Evolutionary conservation across 2,888 invertebrate genomes (phyloP), one percentile per base, ranked within the genome.

Genomic region (Drosophila cracens): DNA sequence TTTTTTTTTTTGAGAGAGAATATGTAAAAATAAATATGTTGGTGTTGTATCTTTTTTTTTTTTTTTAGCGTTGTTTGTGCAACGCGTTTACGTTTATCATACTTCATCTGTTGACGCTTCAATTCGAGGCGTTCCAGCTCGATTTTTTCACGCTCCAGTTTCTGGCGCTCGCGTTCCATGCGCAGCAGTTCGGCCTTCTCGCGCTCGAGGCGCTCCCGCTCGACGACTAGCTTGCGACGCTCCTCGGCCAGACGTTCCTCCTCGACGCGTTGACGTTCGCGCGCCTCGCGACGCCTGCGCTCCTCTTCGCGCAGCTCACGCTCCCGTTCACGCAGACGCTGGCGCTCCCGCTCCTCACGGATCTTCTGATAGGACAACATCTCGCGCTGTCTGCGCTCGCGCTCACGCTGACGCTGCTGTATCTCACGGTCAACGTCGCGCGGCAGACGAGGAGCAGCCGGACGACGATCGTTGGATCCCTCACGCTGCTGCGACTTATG

Each of bases 181-280:
- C 97, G 95, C 79, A 98, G 94, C 31, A 98, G 92, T 91, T 98
- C 98, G 21, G 96, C 96, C 93, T 97, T 97, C 91, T 98, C 98
- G 4, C 97, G 95, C 91, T 98, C 98, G 62, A 98, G 95, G 82
- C 96, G 96, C 87, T 98, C 98, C 29, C 97, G 95, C 93, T 98
- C 98, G 18, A 97, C 93, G 53, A 96, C 95, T 74, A 98, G 93
- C 89, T 97, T 96, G 88, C 97, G 96, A 33, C 97, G 94, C 92
- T 98, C 97, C 58, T 97, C 94, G 71, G 96, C 96, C 60, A 98
- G 94, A 60, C 97, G 95, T 52, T 96, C 95, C 43, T 97, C 97
- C 93, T 98, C 98, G 91, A 96, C 96, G 6, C 97, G 95, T 92
- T 98, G 97, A 13, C 96, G 95, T 4, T 97, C 94, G 90, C 98